These are phyloP conservation scores for Cynaeus angustus DNA, from an alignment of 2,888 invertebrate species.

Conservation along the genomic window DNA sequence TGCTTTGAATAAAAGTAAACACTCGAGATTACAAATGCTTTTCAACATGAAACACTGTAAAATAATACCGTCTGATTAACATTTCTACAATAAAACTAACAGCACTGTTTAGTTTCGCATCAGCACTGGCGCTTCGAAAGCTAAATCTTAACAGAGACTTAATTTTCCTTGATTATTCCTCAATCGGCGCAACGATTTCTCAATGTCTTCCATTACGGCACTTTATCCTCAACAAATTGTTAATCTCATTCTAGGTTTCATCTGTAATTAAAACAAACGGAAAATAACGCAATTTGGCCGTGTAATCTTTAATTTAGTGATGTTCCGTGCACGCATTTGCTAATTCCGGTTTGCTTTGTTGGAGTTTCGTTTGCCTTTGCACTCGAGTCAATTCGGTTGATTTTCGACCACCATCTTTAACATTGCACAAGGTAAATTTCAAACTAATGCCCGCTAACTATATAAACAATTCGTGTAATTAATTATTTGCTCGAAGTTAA, in stretches of 20 bases:
- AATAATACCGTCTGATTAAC: no score
- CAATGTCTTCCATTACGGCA: constrained; percentile 16
- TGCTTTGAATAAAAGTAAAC: no score
- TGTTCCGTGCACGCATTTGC: constrained; percentile 50
- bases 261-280: constrained; percentile 49
- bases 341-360: constrained; percentile 48
- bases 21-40: no score
- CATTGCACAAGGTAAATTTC: constrained; percentile 38
- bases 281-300: constrained; percentile 49
- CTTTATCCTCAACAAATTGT: constrained; percentile 36
- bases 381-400: constrained; percentile 38
- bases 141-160: no score
- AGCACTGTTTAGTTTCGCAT: no score
- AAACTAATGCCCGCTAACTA: constrained; percentile 41
- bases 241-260: constrained; percentile 47
- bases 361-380: constrained; percentile 42
- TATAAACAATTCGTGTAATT: constrained; percentile 41
- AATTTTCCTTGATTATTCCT: constrained; percentile 14
- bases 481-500: constrained; percentile 26
- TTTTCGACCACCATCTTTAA: constrained; percentile 37
- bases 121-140: no score
- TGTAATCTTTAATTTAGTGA: constrained; percentile 50
- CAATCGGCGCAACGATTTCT: constrained; percentile 10
- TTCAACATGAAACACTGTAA: no score
- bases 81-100: no score